Evolutionary conservation across 2,113 vertebrate species (phyloP).

Genomic region (Uropsilus gracilis): DNA sequence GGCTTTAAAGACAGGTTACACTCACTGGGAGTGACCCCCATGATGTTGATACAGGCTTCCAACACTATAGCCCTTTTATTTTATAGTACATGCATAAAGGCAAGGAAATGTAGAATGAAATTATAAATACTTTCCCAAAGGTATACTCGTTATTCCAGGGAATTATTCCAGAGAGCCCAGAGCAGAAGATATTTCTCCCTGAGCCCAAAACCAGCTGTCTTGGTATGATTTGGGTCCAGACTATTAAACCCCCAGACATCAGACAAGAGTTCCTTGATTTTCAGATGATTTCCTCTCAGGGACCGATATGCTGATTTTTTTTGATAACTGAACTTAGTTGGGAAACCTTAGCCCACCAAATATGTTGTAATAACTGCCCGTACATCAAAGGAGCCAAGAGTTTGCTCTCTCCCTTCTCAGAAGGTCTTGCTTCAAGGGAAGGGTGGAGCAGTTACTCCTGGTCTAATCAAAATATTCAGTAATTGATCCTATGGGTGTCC

Average conservation of each 20-base stretch:
- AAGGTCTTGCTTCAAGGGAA: not conserved
- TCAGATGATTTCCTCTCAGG: not conserved
- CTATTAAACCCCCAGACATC: not conserved
- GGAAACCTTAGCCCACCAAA: not conserved
- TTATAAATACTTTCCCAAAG: not conserved
- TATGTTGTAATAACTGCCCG: not conserved
- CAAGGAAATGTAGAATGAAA: not conserved
- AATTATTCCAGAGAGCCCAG: not conserved
- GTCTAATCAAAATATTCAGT: not conserved
- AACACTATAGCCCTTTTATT: not conserved
- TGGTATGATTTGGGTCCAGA: not conserved
- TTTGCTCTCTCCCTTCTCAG: not conserved
- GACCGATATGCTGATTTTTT: not conserved
- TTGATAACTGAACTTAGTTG: not conserved
- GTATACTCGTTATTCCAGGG: not conserved
- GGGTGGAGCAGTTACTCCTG: not conserved
- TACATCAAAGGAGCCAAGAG: not conserved
- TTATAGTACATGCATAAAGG: not conserved
- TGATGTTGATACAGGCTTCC: not conserved
- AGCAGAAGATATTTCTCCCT: not conserved
- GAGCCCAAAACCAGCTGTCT: not conserved
- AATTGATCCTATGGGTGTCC: not conserved
- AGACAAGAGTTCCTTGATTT: not conserved
- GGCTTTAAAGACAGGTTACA: not conserved
- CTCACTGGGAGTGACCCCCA: not conserved